Percentiles rank a stretch among this genome's conserved stretches.
These are phyloP conservation scores for Oligia fasciuncula DNA, from an alignment of 2,888 invertebrate species.

Conservation along the genomic window DNA sequence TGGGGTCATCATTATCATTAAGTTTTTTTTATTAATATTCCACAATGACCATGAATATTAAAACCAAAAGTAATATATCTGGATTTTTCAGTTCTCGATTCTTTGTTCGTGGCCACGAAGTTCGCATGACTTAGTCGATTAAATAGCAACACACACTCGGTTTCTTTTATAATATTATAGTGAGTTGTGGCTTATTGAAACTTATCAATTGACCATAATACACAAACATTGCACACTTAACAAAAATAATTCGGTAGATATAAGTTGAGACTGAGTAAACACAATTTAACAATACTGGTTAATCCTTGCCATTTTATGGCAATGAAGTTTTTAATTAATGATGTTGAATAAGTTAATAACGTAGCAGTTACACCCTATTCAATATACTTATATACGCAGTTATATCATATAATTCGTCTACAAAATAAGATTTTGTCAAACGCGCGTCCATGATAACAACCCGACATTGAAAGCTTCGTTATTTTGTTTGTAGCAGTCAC, in stretches of 20 bases:
- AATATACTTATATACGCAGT: background rate
- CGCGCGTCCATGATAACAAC: background rate
- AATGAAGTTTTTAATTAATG: background rate
- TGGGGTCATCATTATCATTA: background rate
- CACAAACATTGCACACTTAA: background rate
- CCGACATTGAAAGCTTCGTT: background rate
- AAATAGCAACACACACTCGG: background rate
- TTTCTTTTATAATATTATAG: background rate
- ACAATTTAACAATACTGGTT: background rate
- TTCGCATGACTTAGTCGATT: background rate
- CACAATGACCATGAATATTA: constrained; percentile 11
- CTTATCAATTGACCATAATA: background rate
- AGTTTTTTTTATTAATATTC: background rate
- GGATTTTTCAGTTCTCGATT: background rate
- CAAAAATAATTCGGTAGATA: constrained; percentile 30
- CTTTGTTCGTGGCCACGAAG: background rate
- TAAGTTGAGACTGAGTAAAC: background rate
- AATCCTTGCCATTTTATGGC: background rate
- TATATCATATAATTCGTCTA: background rate
- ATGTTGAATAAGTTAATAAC: background rate
- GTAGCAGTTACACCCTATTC: background rate
- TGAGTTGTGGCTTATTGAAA: background rate
- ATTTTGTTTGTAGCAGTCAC: background rate
- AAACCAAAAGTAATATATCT: background rate
- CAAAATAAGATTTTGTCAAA: background rate